Evolutionary conservation across 1,140 invertebrate genomes (phyloP).

Genomic region (Heliothis subflexa): DNA sequence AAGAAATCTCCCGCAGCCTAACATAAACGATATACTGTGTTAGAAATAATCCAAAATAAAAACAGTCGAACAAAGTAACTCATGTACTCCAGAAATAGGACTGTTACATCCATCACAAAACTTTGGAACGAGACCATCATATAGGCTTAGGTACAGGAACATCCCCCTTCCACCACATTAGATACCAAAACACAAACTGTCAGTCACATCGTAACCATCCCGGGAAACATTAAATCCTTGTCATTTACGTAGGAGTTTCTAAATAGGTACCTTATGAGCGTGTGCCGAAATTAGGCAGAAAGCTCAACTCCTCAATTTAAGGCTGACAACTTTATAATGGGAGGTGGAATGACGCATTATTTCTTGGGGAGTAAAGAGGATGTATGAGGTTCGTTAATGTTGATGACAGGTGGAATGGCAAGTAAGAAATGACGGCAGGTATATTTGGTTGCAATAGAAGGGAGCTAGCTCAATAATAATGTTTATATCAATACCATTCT

Average conservation of each 20-base stretch:
- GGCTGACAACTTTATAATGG: conserved; percentile 20
- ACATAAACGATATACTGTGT: no score
- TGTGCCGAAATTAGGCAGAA: background rate
- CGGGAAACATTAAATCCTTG: conserved; percentile 1
- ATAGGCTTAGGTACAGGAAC: background rate
- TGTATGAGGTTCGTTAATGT: no score
- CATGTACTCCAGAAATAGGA: no score
- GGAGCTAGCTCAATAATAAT: no score
- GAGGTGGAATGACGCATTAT: background rate
- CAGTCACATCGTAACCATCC: background rate
- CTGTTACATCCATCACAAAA: background rate
- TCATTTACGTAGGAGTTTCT: conserved; percentile 1
- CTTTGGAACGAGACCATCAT: conserved; percentile 2
- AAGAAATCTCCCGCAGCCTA: no score
- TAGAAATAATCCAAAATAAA: no score
- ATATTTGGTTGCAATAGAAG: no score
- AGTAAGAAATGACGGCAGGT: no score
- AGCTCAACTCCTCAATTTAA: background rate
- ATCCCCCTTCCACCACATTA: background rate
- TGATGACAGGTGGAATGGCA: no score
- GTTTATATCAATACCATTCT: no score
- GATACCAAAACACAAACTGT: conserved; percentile 7
- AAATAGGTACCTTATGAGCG: conserved; percentile 8
- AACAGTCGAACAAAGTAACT: no score
- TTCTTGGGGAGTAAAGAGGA: background rate